phyloP scores from a whole-genome alignment of 2,797 vertebrate genomes.

The Hydrolagus colliei region DNA sequence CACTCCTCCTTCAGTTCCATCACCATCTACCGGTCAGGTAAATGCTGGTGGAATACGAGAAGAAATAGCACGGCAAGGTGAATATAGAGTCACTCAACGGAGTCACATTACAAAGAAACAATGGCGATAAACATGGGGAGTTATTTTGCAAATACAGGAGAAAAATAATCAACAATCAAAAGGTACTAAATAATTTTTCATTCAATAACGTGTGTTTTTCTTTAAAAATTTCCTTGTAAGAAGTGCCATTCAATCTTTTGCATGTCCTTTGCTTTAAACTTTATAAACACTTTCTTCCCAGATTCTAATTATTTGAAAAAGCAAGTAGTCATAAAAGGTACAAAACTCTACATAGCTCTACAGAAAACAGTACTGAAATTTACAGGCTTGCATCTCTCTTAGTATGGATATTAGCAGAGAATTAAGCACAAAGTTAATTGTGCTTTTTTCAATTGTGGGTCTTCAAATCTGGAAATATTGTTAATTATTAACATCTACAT shows the following conservation, averaged over 20 bases:
- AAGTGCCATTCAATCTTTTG: background rate
- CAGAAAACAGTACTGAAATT: too few species aligned
- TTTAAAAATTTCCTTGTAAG: slow-evolving; percentile 35
- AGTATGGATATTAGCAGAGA: too few species aligned
- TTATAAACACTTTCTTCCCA: background rate
- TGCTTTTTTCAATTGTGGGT: too few species aligned
- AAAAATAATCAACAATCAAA: slow-evolving; percentile 35
- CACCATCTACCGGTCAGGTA: background rate
- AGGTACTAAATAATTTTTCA: slow-evolving; percentile 42
- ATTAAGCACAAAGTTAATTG: too few species aligned
- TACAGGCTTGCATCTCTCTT: too few species aligned
- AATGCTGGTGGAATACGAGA: slow-evolving; percentile 38
- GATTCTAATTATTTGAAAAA: too few species aligned
- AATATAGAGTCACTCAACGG: slow-evolving; percentile 41
- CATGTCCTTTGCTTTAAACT: background rate
- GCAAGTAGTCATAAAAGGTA: too few species aligned
- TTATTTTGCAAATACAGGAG: slow-evolving; percentile 47
- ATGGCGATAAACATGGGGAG: slow-evolving; percentile 53
- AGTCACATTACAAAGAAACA: slow-evolving; percentile 53
- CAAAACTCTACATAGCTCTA: too few species aligned
- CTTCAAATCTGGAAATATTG: too few species aligned
- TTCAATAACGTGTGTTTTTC: slow-evolving; percentile 42
- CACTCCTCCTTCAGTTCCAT: background rate
- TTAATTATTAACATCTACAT: too few species aligned
- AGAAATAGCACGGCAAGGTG: slow-evolving; percentile 44